Conservation (phyloP, 2,888 invertebrate genomes). For the Dendrolimus pini region DNA sequence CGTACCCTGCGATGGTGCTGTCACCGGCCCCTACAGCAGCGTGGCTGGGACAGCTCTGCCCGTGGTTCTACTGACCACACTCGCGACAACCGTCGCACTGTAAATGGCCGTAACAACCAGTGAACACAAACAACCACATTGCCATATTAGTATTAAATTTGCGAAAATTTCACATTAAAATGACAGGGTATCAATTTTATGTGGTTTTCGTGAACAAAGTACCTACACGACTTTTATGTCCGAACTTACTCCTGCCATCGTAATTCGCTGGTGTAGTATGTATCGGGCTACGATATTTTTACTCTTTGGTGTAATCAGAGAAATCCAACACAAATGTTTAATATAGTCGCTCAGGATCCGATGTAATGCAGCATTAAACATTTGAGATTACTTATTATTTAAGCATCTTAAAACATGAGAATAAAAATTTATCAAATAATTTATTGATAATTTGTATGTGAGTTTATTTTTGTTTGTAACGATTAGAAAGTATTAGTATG, state of each 20-base stretch:
- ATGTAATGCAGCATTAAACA: too few species aligned
- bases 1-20: constrained; percentile 68
- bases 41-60: constrained; percentile 63
- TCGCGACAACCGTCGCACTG: constrained; percentile 62
- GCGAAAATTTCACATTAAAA: too few species aligned
- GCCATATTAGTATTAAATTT: neutral
- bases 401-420: too few species aligned
- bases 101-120: constrained; percentile 27
- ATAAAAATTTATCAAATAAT: neutral
- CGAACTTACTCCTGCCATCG: too few species aligned
- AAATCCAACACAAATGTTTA: neutral
- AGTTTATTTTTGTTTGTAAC: neutral
- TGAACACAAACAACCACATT: neutral
- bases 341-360: neutral
- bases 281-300: too few species aligned
- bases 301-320: too few species aligned
- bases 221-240: too few species aligned
- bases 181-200: too few species aligned
- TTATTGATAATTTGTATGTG: neutral
- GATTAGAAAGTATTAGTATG: neutral
- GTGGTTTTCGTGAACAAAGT: too few species aligned
- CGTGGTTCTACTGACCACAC: constrained; percentile 52
- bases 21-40: constrained; percentile 69
- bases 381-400: too few species aligned
- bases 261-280: too few species aligned